Evolutionary conservation across 2,113 vertebrate genomes (phyloP), one percentile per base, ranked within the genome.

Genomic region (Donacobius atricapilla): DNA sequence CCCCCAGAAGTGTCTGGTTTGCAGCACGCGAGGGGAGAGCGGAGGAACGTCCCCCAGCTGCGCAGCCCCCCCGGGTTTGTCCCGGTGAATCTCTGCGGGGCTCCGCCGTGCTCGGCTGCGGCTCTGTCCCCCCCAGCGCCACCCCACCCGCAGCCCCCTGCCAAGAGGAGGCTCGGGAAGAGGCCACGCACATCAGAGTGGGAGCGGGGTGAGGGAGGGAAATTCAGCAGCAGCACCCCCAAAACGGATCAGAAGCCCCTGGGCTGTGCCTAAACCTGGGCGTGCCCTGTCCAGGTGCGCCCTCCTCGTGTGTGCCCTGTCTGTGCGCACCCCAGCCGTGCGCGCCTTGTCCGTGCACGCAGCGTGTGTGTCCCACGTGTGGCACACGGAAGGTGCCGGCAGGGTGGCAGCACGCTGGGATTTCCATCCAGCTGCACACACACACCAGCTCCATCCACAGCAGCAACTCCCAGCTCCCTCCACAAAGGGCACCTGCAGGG

Each of bases 351-450:
- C 22, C 21, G 7, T 50, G 57, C 6, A 0, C 0, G 28, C 56
- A 19, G 51, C 2, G 7, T 13, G 13, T 8, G 27, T 21, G 33
- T 25, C 42, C 28, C 30, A 3, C 37, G 1, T 1, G 33, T 7
- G 40, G 15, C 69, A 10, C 69, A 13, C 0, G 13, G 30, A 11
- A 44, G 13, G 6, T 3, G 10, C 25, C 0, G 0, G 11, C 13
- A 2, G 20, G 35, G 7, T 16, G 42, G 39, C 14, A 9, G 6
- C 27, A 1, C 22, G 0, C 39, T 0, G 3, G 51, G 13, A 15
- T 68, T 60, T n/a, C 20, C 39, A 11, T 2, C 33, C 57, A 8
- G 31, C 51, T 9, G 35, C 16, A 28, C 23, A 0, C 1, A 6
- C 16, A 50, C 15, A 1, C 33, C 39, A 0, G 0, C 11, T 45